Evolutionary conservation across 2,797 vertebrate genomes (phyloP).

Genomic region (Mormyrus hasselquistii): DNA sequence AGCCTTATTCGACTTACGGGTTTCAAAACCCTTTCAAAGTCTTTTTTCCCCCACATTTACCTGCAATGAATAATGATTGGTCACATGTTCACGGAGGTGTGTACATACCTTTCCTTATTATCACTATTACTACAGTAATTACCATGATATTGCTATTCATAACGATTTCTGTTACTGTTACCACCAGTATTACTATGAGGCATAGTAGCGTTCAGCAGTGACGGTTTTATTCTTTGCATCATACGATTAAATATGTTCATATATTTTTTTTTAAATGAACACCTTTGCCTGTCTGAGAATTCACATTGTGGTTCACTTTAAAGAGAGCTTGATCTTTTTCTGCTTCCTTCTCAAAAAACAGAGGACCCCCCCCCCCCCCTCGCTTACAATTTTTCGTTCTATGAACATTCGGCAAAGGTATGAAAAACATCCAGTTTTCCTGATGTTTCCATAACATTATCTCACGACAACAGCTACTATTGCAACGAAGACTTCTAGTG

Average conservation of each 20-base stretch:
- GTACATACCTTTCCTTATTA: background rate
- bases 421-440: background rate
- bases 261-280: background rate
- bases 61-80: background rate
- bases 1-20: background rate
- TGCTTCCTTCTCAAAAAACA: background rate
- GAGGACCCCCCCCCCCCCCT: background rate
- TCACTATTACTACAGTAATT: background rate
- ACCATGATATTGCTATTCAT: background rate
- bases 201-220: background rate
- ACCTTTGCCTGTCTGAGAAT: background rate
- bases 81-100: background rate
- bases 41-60: background rate
- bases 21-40: background rate
- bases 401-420: background rate
- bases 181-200: background rate
- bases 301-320: background rate
- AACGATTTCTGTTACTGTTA: background rate
- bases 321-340: background rate
- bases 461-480: background rate
- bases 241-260: background rate
- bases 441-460: background rate
- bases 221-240: background rate
- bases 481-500: background rate
- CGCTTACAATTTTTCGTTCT: background rate